A percentile compares a stretch with the other conserved stretches of the same genome.
These are phyloP conservation scores for Drosophila austrosaltans DNA, from an alignment of 2,888 invertebrate genomes.

Conservation along the genomic window DNA sequence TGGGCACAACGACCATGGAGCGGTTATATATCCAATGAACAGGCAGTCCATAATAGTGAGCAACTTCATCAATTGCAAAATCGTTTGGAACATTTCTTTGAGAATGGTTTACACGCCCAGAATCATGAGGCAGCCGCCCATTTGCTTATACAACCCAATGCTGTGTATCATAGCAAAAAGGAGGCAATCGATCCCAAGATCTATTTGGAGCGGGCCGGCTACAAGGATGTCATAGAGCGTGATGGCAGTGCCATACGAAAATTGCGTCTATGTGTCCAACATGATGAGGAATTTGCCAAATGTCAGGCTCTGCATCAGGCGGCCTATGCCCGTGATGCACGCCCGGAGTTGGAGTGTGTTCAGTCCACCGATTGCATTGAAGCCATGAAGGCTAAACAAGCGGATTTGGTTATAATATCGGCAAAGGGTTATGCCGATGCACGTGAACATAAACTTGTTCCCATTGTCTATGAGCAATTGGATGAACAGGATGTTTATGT, in stretches of 20 bases:
- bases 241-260: slow-evolving; percentile 88
- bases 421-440: slow-evolving; percentile 73
- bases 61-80: slow-evolving; percentile 79
- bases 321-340: slow-evolving; percentile 90
- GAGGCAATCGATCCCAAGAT: slow-evolving; percentile 84
- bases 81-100: slow-evolving; percentile 82
- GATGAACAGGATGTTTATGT: slow-evolving; percentile 75
- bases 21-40: slow-evolving; percentile 89
- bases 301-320: slow-evolving; percentile 89
- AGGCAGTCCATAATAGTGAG: slow-evolving; percentile 79
- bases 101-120: slow-evolving; percentile 79
- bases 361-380: slow-evolving; percentile 85
- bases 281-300: slow-evolving; percentile 88
- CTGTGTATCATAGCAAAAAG: slow-evolving; percentile 84
- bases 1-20: slow-evolving; percentile 96
- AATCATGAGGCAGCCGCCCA: slow-evolving; percentile 83
- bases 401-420: slow-evolving; percentile 74
- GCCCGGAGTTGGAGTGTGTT: slow-evolving; percentile 92
- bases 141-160: slow-evolving; percentile 87
- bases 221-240: slow-evolving; percentile 89
- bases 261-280: slow-evolving; percentile 88
- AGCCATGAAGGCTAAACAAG: slow-evolving; percentile 71
- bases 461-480: slow-evolving; percentile 80
- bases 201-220: slow-evolving; percentile 87
- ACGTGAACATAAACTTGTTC: slow-evolving; percentile 68